These are phyloP conservation scores for Uropetala carovei DNA, from an alignment of 2,888 invertebrate genomes.

Conservation along the genomic window DNA sequence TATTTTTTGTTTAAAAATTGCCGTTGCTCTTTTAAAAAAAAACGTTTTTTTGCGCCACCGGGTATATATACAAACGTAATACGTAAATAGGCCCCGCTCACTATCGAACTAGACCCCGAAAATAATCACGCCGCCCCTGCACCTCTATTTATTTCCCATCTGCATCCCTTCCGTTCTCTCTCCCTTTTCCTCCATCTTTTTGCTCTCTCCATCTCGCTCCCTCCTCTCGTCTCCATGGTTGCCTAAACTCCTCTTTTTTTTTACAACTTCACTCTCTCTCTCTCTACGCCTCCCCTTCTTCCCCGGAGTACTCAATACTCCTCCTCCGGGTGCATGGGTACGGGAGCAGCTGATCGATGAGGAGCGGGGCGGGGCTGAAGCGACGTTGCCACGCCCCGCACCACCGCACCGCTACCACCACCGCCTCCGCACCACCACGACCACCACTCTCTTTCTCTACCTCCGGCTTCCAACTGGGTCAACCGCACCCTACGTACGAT, in stretches of 20 bases:
- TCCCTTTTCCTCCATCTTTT: not conserved
- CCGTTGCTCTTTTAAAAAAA: too few relatives aligned
- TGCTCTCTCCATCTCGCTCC: too few relatives aligned
- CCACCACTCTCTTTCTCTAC: not conserved
- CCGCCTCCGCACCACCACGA: conserved; percentile 15
- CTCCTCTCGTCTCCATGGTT: too few relatives aligned
- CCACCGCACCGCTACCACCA: not conserved
- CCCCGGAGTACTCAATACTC: not conserved
- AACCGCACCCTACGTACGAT: conserved; percentile 40
- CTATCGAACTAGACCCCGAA: too few relatives aligned
- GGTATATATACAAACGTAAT: too few relatives aligned
- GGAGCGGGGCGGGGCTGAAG: conserved; percentile 40
- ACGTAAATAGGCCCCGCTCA: too few relatives aligned
- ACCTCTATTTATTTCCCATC: too few relatives aligned
- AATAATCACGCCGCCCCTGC: too few relatives aligned
- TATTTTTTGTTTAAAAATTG: too few relatives aligned
- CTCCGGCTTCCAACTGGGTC: conserved; percentile 51
- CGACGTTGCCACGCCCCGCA: conserved; percentile 40
- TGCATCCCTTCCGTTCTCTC: too few relatives aligned
- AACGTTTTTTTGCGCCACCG: too few relatives aligned
- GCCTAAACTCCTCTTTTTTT: too few relatives aligned
- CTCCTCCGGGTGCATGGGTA: not conserved
- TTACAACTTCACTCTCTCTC: not conserved
- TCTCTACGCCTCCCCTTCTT: not conserved
- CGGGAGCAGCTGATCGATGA: conserved; percentile 57